A percentile compares a stretch with the other conserved stretches of the same genome.
Conservation (phyloP, 2,888 invertebrate species). For the Chydorus sphaericus region DNA sequence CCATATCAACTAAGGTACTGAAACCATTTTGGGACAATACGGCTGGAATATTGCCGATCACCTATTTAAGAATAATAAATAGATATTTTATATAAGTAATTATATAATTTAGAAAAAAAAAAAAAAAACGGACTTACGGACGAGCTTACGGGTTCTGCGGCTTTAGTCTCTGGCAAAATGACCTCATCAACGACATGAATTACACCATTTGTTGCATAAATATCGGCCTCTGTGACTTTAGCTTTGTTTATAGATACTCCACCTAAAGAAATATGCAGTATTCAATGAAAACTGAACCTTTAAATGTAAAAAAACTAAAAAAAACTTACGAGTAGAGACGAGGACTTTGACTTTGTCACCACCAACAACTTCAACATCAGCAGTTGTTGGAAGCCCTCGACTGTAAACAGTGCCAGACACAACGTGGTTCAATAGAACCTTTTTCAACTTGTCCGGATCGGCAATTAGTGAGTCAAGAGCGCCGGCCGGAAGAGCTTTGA, state of each 20-base stretch:
- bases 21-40: not conserved
- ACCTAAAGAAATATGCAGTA: not conserved
- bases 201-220: constrained; percentile 18
- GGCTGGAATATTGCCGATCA: not conserved
- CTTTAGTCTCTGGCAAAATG: constrained; percentile 8
- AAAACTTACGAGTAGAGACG: not conserved
- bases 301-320: not conserved
- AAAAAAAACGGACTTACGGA: not conserved
- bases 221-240: not conserved
- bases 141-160: not conserved
- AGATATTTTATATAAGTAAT: not conserved
- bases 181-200: constrained; percentile 14
- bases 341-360: not conserved
- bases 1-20: constrained; percentile 11
- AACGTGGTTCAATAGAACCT: constrained; percentile 17
- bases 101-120: not conserved
- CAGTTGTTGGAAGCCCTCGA: constrained; percentile 15
- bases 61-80: not conserved
- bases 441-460: constrained; percentile 13
- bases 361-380: not conserved
- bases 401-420: constrained; percentile 17
- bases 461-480: constrained; percentile 10
- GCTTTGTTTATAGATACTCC: constrained; percentile 9
- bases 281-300: not conserved
- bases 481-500: constrained; percentile 13